A percentile compares a stretch with the other conserved stretches of the same genome.
Conservation (phyloP, 2,113 vertebrate genomes). For the Oophaga pumilio region DNA sequence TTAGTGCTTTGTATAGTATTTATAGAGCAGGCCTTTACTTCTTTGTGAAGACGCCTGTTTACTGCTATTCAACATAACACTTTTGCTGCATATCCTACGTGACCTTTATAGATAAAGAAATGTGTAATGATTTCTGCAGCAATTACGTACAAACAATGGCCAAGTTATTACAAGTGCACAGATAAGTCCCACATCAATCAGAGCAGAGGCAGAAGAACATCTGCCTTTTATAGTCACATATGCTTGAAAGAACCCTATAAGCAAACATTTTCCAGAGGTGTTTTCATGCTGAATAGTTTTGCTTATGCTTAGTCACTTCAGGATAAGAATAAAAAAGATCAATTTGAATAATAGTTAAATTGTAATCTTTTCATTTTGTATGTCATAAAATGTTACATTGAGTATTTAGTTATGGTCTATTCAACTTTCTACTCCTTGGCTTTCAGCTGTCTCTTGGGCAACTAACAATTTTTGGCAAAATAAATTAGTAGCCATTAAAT, state of each 20-base stretch:
- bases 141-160: not conserved
- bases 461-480: not conserved
- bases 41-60: not conserved
- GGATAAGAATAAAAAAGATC: conserved; percentile 1
- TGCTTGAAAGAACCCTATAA: conserved; percentile 1
- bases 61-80: not conserved
- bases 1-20: not conserved
- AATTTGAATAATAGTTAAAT: no score
- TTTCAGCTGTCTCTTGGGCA: not conserved
- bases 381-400: not conserved
- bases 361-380: not conserved
- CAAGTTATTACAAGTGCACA: not conserved
- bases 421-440: not conserved
- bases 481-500: not conserved
- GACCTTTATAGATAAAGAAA: conserved; percentile 22
- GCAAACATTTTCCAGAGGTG: conserved; percentile 12
- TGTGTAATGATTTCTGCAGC: not conserved
- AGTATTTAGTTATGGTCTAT: conserved; percentile 12
- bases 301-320: conserved; percentile 8
- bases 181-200: conserved; percentile 34
- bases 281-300: not conserved
- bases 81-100: not conserved
- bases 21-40: not conserved
- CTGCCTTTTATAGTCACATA: conserved; percentile 35
- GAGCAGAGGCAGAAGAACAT: conserved; percentile 10